A percentile compares a stretch with the other conserved stretches of the same genome.
Evolutionary conservation across 2,113 vertebrate genomes (phyloP).

Genomic region (Toxotes jaculatrix): DNA sequence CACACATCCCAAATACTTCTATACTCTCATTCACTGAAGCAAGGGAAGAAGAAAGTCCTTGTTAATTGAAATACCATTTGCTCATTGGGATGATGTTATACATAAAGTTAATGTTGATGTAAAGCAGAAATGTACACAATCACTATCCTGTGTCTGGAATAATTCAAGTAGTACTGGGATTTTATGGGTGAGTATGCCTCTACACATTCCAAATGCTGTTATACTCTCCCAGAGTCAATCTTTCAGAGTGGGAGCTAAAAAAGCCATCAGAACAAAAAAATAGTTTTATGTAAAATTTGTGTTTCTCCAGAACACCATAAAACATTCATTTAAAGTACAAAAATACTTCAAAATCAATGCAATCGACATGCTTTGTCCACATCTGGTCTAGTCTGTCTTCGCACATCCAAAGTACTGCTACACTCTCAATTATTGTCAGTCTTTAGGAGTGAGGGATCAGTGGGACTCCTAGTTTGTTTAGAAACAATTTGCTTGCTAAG

Average conservation of each 20-base stretch:
- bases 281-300: not conserved
- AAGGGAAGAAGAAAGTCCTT: not conserved
- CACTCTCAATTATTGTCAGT: not conserved
- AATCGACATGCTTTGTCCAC: slow-evolving; percentile 66
- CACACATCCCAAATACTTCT: slow-evolving; percentile 34
- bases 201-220: slow-evolving; percentile 23
- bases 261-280: slow-evolving; percentile 2
- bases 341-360: slow-evolving; percentile 47
- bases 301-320: not conserved
- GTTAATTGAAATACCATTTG: not conserved
- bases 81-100: not conserved
- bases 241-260: not conserved
- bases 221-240: not conserved
- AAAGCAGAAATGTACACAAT: slow-evolving; percentile 6
- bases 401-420: slow-evolving; percentile 14
- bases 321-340: not conserved
- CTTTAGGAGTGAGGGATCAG: not conserved
- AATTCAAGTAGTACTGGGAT: slow-evolving; percentile 48
- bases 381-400: slow-evolving; percentile 40
- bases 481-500: not conserved
- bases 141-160: slow-evolving; percentile 60
- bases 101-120: not conserved
- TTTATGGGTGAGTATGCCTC: slow-evolving; percentile 36
- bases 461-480: not conserved
- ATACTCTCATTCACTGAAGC: slow-evolving; percentile 6